Percentiles rank a stretch among this genome's conserved stretches.
These are phyloP conservation scores for Botia almorhae DNA, from an alignment of 2,797 vertebrate genomes.

Conservation along the genomic window DNA sequence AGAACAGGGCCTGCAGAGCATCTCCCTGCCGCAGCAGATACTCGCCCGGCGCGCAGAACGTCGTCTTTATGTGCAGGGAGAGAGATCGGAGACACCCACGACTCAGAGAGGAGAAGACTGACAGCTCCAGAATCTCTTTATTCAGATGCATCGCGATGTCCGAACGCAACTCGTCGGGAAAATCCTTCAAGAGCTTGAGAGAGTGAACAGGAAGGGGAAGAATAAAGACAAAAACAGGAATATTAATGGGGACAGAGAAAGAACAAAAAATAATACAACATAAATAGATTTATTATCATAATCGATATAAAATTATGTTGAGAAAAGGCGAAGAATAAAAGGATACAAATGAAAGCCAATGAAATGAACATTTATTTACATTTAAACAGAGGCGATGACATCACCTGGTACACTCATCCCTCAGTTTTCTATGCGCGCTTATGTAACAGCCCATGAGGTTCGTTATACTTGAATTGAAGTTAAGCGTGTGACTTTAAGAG, in stretches of 20 bases:
- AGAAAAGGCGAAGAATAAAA: neutral
- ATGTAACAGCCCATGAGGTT: neutral
- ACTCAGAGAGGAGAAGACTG: conserved; percentile 93
- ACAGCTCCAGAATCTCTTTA: conserved; percentile 96
- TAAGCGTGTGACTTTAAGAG: neutral
- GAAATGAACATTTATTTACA: neutral
- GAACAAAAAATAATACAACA: neutral
- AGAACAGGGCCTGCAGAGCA: conserved; percentile 95
- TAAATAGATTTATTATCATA: too few species aligned
- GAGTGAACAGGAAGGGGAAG: conserved; percentile 1
- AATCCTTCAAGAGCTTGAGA: conserved; percentile 92
- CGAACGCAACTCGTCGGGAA: conserved; percentile 94
- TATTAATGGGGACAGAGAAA: neutral
- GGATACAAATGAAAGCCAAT: too few species aligned
- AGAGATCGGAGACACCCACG: conserved; percentile 95
- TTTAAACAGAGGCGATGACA: neutral
- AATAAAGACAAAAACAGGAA: neutral
- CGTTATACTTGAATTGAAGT: conserved; percentile 13
- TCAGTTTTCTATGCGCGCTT: neutral
- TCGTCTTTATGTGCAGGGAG: conserved; percentile 98
- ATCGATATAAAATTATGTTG: neutral
- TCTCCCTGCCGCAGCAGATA: conserved; percentile 95
- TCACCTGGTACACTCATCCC: neutral
- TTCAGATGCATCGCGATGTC: conserved; percentile 99
- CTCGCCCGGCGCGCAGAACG: conserved; percentile 96